Conservation (phyloP, 1,140 invertebrate species). For the Papilio aristodemus region DNA sequence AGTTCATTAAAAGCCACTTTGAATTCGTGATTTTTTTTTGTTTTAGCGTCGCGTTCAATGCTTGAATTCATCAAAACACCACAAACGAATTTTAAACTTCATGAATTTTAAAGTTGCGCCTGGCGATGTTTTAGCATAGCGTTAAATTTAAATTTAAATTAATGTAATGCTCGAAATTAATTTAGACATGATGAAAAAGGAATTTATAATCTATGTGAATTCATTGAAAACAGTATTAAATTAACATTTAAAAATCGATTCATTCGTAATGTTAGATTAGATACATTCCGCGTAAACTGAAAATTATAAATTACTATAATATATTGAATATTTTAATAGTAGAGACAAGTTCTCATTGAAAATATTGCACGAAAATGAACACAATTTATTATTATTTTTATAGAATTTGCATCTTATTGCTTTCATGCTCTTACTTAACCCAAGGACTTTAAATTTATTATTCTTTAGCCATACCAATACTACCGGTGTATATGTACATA, state of each 20-base stretch:
- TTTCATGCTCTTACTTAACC: no score
- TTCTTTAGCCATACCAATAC: no score
- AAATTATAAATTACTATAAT: no score
- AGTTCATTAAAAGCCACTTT: neutral
- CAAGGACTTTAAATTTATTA: no score
- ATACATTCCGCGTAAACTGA: no score
- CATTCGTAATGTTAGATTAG: no score
- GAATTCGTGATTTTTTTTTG: slow-evolving; percentile 9
- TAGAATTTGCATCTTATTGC: no score
- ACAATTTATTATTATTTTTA: no score
- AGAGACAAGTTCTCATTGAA: no score
- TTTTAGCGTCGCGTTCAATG: slow-evolving; percentile 9
- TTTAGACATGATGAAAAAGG: neutral
- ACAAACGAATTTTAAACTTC: slow-evolving; percentile 17
- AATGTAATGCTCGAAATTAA: slow-evolving; percentile 6
- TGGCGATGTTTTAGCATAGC: slow-evolving; percentile 8
- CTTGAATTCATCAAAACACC: slow-evolving; percentile 17
- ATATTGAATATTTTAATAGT: no score
- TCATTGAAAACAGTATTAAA: neutral
- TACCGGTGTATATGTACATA: no score
- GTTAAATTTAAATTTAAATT: slow-evolving; percentile 14
- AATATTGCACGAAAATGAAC: no score
- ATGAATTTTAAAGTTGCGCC: slow-evolving; percentile 13
- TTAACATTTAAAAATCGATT: neutral
- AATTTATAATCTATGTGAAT: neutral